Percentiles rank a stretch among this genome's conserved stretches.
These are phyloP conservation scores for Papilio helenus DNA, from an alignment of 1,140 invertebrate species.

Conservation along the genomic window DNA sequence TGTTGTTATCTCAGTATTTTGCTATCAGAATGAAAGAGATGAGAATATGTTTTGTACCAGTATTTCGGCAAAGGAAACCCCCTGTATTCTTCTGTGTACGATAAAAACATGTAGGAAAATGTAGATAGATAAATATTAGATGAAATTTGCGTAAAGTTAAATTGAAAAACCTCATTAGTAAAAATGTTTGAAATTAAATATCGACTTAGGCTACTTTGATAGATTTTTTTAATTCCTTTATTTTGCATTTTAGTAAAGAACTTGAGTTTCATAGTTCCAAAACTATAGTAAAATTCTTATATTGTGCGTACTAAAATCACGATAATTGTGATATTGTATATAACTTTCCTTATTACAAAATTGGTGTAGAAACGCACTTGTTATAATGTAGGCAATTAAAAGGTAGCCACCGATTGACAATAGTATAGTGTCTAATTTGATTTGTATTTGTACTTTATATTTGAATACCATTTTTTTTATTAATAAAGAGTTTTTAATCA, in stretches of 20 bases:
- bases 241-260: not conserved
- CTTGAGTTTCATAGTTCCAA: not conserved
- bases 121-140: slow-evolving; percentile 1
- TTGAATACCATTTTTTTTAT: not conserved
- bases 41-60: too few species aligned
- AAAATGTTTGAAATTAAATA: not conserved
- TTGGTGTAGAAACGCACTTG: slow-evolving; percentile 39
- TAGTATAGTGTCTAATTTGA: slow-evolving; percentile 46
- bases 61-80: too few species aligned
- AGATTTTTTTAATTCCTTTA: not conserved
- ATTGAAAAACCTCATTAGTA: not conserved
- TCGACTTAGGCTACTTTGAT: not conserved
- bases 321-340: slow-evolving; percentile 50
- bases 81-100: not conserved
- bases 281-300: slow-evolving; percentile 17
- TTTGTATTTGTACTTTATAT: slow-evolving; percentile 11
- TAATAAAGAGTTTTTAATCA: not conserved
- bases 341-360: slow-evolving; percentile 36
- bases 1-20: too few species aligned
- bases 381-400: slow-evolving; percentile 43
- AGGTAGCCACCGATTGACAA: slow-evolving; percentile 45
- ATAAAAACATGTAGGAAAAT: slow-evolving; percentile 5
- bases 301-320: slow-evolving; percentile 37
- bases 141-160: not conserved
- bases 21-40: too few species aligned